Base-by-base conservation (phyloP, 2,797 vertebrate species). In the Esox masquinongy region DNA sequence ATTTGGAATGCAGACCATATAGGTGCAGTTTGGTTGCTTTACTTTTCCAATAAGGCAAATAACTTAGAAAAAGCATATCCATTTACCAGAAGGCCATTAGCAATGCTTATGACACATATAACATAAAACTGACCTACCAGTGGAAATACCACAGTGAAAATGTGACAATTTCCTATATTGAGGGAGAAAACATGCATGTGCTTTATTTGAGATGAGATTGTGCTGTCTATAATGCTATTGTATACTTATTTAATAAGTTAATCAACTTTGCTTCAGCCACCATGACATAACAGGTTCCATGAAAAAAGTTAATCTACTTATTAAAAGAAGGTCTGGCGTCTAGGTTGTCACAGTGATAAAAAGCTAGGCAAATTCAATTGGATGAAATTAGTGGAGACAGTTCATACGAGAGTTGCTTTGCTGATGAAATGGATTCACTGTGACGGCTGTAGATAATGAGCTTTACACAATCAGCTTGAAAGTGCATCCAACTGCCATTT, bases 361-460 rank as follows among this genome's bases (percentile, higher is more conserved):
- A 86, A 86, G 74, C 36, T 15, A 74, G 78, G 68, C 19, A 85
- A 83, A 90, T 84, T 87, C 88, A 89, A 91, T 85, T 88, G 90
- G 88, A 90, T 75, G 84, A 90, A 88, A 93, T 91, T 82, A 90
- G 87, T 88, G 82, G 81, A 69, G 88, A 90, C 88, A 87, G 89
- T 88, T 91, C 87, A 92, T 91, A 87, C 76, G 84, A 73, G 83
- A 78, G 84, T 87, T 75, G 83, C 74, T 70, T 83, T 22, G 5
- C 80, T 86, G 88, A 89, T 91, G 91, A 93, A 91, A 89, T 91
- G 86, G 87, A 92, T 92, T 90, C 88, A 86, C 83, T 79, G 86
- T 87, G 90, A 88, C 87, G 81, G 89, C 85, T 87, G 85, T 79
- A 84, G 90, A 93, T 92, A 92, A 94, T 91, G 89, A 92, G 90